A percentile compares a stretch with the other conserved stretches of the same genome.
These are phyloP conservation scores for Aleiodes leptofemur DNA, from an alignment of 2,888 invertebrate species.

Conservation along the genomic window DNA sequence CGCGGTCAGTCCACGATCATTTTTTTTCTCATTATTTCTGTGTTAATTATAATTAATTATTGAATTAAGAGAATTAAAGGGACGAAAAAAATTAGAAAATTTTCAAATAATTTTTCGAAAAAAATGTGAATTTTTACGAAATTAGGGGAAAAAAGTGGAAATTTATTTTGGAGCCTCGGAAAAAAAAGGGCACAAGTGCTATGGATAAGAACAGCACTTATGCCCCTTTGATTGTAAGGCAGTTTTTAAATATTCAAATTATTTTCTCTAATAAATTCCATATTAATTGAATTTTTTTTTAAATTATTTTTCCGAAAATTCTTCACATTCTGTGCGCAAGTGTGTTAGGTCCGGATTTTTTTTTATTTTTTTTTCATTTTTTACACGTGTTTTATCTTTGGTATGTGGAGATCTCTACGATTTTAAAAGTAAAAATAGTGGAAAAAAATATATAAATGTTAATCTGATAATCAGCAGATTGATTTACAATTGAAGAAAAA, in stretches of 20 bases:
- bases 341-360: conserved; percentile 47
- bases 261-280: conserved; percentile 8
- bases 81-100: too few species aligned
- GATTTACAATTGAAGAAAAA: conserved; percentile 36
- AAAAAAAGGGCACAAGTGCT: too few species aligned
- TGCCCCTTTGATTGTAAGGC: too few species aligned
- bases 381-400: conserved; percentile 66
- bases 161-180: too few species aligned
- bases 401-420: conserved; percentile 70
- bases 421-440: conserved; percentile 48
- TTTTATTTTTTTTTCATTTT: conserved; percentile 47
- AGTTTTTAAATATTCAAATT: too few species aligned
- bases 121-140: too few species aligned
- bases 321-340: conserved; percentile 45
- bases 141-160: too few species aligned
- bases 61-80: too few species aligned
- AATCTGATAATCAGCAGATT: conserved; percentile 35
- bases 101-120: too few species aligned
- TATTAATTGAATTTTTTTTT: conserved; percentile 8
- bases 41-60: too few species aligned
- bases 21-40: too few species aligned
- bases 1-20: conserved; percentile 24
- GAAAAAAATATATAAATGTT: conserved; percentile 41
- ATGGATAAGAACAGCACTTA: too few species aligned
- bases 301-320: conserved; percentile 17